Base-by-base conservation (phyloP, 2,113 vertebrate genomes). In the Ailurus styani region DNA sequence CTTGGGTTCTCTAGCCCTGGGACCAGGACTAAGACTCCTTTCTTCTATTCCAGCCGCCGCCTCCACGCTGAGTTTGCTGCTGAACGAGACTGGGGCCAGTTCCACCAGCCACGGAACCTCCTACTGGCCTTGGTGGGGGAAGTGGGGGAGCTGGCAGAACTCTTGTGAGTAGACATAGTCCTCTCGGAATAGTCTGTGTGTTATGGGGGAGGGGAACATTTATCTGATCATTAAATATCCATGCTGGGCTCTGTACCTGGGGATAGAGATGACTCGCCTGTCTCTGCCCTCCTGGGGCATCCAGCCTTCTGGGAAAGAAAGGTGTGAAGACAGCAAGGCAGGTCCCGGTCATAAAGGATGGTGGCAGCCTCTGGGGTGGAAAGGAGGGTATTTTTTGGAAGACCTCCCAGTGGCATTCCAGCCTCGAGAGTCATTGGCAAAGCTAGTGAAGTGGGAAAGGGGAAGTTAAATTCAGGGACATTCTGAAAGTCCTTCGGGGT, bases 111-210 rank as follows among this genome's bases (percentile, higher is more conserved):
- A 55, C 98, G 99, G 66, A 99, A 99, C 96, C 98, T 99, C 93
- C 99, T 99, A 5, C 98, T 99, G 84, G 99, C 99, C 15, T 98
- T 99, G 96, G 99, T 99, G 4, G 99, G 99, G 0, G 99, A 99
- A 97, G 99, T 99, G 1, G 99, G 99, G 0, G 99, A 99, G 93
- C 97, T 99, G 97, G 98, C 99, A 4, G 99, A 99, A 97, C 99
- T 99, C 72, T 99, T 99, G 98, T 99, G 93, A 98, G 98, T 99
- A 98, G 27, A 29, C 13, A 13, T 29, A 87, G 21, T 14, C 27
- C 70, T 93, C n/a, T 50, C 75, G 83, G 81, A 87, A 95, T 70
- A 75, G 45, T 62, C 60, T 85, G 40, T 57, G 9, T 78, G 79
- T 52, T 78, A 54, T 23, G 29, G 29, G 11, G 21, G 21, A 6